Percentiles rank a stretch among this genome's conserved stretches.
These are phyloP conservation scores for Heliconius congener DNA, from an alignment of 1,140 invertebrate genomes.

Conservation along the genomic window DNA sequence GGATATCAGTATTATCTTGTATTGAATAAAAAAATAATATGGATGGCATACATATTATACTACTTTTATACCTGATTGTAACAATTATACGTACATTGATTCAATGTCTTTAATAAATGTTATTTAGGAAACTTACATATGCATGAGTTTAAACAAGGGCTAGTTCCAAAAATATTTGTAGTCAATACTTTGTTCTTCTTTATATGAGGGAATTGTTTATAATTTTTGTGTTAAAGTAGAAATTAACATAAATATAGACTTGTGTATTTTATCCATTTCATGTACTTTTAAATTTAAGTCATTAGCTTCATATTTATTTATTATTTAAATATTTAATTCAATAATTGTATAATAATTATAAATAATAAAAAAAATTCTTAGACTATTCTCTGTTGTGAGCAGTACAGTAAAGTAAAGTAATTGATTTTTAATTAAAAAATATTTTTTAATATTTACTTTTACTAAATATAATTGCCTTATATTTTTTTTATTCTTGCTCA, in stretches of 20 bases:
- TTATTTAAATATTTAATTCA: neutral
- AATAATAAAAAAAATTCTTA: neutral
- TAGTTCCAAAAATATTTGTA: neutral
- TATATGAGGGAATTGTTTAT: neutral
- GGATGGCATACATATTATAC: neutral
- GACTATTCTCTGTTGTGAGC: constrained; percentile 2
- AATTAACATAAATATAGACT: neutral
- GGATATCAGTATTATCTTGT: constrained; percentile 10
- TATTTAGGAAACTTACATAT: neutral
- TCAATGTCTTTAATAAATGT: neutral
- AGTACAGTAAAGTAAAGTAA: neutral
- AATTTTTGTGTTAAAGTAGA: neutral
- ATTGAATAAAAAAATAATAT: neutral
- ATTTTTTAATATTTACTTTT: neutral
- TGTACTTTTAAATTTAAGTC: constrained; percentile 1
- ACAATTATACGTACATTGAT: neutral
- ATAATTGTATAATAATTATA: neutral
- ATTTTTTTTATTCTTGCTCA: neutral
- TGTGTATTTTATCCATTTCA: neutral
- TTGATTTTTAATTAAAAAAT: neutral
- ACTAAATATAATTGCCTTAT: neutral
- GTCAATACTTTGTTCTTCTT: neutral
- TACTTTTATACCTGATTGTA: constrained; percentile 14
- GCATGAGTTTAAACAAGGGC: neutral
- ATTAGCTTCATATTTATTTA: neutral